Base-by-base conservation (phyloP, 2,797 vertebrate species). In the Lates japonicus region DNA sequence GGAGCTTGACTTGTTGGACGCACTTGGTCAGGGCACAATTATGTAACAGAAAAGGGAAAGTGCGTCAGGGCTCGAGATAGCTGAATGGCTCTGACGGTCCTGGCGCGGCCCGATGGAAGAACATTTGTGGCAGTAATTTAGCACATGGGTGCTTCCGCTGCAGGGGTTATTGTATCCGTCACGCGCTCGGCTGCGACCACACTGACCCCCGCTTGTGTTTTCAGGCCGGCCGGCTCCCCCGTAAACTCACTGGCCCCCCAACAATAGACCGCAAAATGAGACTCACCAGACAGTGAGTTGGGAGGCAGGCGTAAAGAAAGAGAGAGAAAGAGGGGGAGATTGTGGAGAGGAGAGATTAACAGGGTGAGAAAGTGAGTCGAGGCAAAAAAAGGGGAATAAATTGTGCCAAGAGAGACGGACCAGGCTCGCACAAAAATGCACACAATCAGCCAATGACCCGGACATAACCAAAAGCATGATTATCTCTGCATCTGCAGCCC, bases 101-200 rank as follows among this genome's bases (percentile, higher is more conserved):
- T 69, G 87, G 70, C 33, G 46, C 48, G 65, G 86, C 78, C 87
- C 60, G 86, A 88, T 86, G 90, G 89, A 78, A 81, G 88, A 90
- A 87, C 82, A 85, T 93, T 94, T 93, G 90, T 88, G 87, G 91
- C 91, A 90, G 93, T 93, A 93, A 94, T 95, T 95, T 94, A 94
- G 92, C 92, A 93, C 94, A 93, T 92, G 91, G 92, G 80, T 81
- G 92, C 89, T 82, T 93, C 88, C 81, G 59, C 90, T 72, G 73
- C 82, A 72, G 85, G 91, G 92, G 90, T 93, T 93, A 93, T 93
- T 94, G 91, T 93, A 91, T 93, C 91, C 76, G 90, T 92, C 87
- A 84, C 69, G 84, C 84, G 84, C 84, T 92, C 67, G 3, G 62
- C 89, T 90, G 87, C 48, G 64, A 78, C 84, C 80, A 66, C 35